phyloP scores from a whole-genome alignment of 2,797 vertebrate species.

The Halcyon chelicuti region DNA sequence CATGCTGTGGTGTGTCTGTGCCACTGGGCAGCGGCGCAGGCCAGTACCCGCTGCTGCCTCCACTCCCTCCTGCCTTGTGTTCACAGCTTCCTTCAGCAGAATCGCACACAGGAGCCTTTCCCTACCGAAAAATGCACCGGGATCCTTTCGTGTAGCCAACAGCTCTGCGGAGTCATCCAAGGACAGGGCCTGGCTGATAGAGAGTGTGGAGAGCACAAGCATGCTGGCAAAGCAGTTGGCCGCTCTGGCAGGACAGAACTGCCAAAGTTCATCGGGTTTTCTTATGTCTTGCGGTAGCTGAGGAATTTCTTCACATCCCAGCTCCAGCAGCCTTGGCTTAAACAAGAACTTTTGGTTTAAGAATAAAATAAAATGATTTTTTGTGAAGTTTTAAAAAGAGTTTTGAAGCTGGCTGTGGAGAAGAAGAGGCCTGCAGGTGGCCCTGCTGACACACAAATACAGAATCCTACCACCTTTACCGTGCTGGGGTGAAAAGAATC shows the following conservation, averaged over 20 bases:
- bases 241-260: neutral
- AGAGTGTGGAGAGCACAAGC: neutral
- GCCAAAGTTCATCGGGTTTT: neutral
- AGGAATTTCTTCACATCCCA: neutral
- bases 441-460: slow-evolving; percentile 23
- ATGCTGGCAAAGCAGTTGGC: neutral
- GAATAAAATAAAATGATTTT: neutral
- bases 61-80: neutral
- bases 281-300: neutral
- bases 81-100: neutral
- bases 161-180: neutral
- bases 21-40: fast-evolving
- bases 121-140: fast-evolving
- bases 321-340: neutral
- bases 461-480: fast-evolving
- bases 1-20: fast-evolving
- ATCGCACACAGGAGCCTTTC: neutral
- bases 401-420: neutral
- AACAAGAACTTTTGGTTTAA: neutral
- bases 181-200: neutral
- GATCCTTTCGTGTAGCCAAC: neutral
- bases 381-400: neutral
- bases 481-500: neutral
- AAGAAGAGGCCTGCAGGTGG: slow-evolving; percentile 42
- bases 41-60: neutral